phyloP scores from a whole-genome alignment of 2,113 vertebrate genomes.

The Xerus inauris region DNA sequence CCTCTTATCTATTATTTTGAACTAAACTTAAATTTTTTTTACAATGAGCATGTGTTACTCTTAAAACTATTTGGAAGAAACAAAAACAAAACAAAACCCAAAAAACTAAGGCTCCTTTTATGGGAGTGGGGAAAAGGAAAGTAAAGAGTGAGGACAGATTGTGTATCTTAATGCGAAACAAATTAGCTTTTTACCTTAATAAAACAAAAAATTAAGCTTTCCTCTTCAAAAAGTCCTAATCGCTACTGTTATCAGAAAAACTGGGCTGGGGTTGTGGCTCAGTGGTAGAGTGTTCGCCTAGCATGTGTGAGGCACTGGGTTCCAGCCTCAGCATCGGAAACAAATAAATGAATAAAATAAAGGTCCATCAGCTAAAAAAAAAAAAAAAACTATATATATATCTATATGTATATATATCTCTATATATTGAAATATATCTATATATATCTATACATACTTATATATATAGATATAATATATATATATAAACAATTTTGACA shows the following conservation, averaged over 20 bases:
- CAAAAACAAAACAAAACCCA: background rate
- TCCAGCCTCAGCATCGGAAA: too few relatives aligned
- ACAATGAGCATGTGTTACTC: background rate
- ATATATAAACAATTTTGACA: background rate
- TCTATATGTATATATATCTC: too few relatives aligned
- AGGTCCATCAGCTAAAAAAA: too few relatives aligned
- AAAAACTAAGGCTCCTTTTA: background rate
- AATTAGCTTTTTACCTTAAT: constrained; percentile 29
- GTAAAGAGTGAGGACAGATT: background rate
- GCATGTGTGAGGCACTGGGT: too few relatives aligned
- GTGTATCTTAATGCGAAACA: background rate
- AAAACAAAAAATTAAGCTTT: constrained; percentile 41
- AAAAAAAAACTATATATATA: too few relatives aligned
- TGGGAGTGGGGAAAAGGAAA: background rate
- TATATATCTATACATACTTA: too few relatives aligned
- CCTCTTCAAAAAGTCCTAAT: background rate
- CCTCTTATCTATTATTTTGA: constrained; percentile 27
- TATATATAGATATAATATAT: too few relatives aligned
- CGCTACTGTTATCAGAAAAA: constrained; percentile 51
- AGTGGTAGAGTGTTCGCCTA: too few relatives aligned
- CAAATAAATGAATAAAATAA: too few relatives aligned
- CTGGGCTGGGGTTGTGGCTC: too few relatives aligned
- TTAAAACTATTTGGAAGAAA: background rate
- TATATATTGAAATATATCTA: too few relatives aligned
- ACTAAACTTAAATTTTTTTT: background rate